Evolutionary conservation across 2,797 vertebrate genomes (phyloP).

Genomic region (Tapirus indicus): DNA sequence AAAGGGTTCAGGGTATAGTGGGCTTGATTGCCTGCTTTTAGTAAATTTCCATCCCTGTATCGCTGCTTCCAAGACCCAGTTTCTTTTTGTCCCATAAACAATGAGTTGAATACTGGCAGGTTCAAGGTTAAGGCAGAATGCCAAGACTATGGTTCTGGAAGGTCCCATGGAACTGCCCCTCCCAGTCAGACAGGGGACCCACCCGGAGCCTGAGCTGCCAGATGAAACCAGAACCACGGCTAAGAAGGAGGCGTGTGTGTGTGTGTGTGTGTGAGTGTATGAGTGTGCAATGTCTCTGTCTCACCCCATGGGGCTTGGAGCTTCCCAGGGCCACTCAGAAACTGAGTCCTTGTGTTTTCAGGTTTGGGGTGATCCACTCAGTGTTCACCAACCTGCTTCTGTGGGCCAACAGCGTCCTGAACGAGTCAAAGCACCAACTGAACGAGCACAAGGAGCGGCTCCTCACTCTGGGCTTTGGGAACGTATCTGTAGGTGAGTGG

Average conservation of each 20-base stretch:
- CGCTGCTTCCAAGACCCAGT: not conserved
- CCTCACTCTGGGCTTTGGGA: conserved; percentile 91
- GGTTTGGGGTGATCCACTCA: conserved; percentile 98
- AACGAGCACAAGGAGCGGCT: conserved; percentile 94
- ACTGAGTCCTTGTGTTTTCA: conserved; percentile 81
- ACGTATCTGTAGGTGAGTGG: conserved; percentile 93
- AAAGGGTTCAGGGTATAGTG: not conserved
- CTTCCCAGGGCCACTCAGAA: not conserved
- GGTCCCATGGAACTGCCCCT: not conserved
- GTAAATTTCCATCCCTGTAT: not conserved
- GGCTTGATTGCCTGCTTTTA: not conserved
- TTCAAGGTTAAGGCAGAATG: not conserved
- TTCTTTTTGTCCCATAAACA: not conserved
- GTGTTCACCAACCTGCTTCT: conserved; percentile 98
- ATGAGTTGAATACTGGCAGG: not conserved
- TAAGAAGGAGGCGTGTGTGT: not conserved
- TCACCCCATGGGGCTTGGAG: accelerated
- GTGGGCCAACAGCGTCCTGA: conserved; percentile 96
- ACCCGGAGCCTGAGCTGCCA: not conserved
- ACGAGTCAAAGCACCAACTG: conserved; percentile 96
- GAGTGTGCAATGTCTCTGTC: accelerated
- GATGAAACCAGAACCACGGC: not conserved
- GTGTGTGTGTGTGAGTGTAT: accelerated
- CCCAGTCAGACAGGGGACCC: not conserved
- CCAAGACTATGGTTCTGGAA: not conserved